These are phyloP conservation scores for Caradrina kadenii DNA, from an alignment of 2,888 invertebrate genomes.

Conservation along the genomic window DNA sequence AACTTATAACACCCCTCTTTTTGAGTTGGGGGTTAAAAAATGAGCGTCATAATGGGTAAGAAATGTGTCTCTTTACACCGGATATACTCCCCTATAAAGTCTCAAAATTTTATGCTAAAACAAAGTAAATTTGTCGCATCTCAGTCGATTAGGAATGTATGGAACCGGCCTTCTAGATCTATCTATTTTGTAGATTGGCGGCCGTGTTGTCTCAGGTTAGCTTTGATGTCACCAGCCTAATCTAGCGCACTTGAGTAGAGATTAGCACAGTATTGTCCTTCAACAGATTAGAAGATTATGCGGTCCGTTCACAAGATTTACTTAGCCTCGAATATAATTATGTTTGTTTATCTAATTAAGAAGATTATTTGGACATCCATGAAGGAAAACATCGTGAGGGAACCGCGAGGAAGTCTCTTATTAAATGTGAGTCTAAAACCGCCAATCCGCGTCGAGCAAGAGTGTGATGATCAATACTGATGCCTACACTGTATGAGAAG, in stretches of 20 bases:
- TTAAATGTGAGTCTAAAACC: too few species aligned
- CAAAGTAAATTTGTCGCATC: too few species aligned
- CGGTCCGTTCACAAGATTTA: constrained; percentile 6
- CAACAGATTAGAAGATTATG: constrained; percentile 13
- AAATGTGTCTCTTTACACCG: too few species aligned
- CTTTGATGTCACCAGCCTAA: constrained; percentile 41
- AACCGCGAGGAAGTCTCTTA: background rate
- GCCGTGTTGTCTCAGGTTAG: constrained; percentile 18
- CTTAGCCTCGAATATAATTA: background rate
- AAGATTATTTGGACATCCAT: too few species aligned
- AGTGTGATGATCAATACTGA: too few species aligned
- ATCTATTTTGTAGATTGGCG: background rate
- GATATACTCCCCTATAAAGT: too few species aligned
- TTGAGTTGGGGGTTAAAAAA: too few species aligned
- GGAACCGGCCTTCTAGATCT: constrained; percentile 1
- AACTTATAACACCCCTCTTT: too few species aligned
- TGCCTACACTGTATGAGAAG: too few species aligned
- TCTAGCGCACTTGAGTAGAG: constrained; percentile 18
- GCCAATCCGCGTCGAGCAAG: too few species aligned
- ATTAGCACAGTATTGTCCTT: constrained; percentile 23
- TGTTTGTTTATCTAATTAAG: background rate
- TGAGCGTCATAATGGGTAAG: too few species aligned
- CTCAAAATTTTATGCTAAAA: too few species aligned
- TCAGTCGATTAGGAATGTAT: background rate
- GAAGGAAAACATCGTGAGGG: background rate